These are phyloP conservation scores for Tipula unca DNA, from an alignment of 2,888 invertebrate genomes.

Conservation along the genomic window DNA sequence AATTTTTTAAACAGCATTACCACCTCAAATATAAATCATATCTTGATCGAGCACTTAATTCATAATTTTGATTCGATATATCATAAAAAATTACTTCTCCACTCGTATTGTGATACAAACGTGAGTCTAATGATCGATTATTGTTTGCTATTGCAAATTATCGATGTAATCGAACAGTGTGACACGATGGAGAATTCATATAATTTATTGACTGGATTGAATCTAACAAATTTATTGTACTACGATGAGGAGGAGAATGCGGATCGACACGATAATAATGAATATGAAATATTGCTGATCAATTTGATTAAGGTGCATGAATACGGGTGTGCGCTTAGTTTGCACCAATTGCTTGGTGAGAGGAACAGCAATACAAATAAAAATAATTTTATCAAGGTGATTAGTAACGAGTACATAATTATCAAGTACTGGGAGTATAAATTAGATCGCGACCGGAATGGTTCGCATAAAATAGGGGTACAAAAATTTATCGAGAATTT, in stretches of 20 bases:
- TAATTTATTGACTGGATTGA: background rate
- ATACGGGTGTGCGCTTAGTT: constrained; percentile 46
- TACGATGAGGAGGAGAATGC: background rate
- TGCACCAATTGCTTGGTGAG: constrained; percentile 43
- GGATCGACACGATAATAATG: constrained; percentile 31
- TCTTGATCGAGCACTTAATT: constrained; percentile 50
- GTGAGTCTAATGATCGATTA: constrained; percentile 45
- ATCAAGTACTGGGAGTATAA: constrained; percentile 50
- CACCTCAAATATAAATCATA: background rate
- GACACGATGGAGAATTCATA: constrained; percentile 26
- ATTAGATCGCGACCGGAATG: constrained; percentile 46
- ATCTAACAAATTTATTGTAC: background rate
- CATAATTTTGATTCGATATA: constrained; percentile 53
- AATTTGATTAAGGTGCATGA: constrained; percentile 41
- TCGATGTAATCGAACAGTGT: constrained; percentile 50
- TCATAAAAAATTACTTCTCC: constrained; percentile 55
- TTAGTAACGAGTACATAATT: background rate
- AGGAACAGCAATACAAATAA: constrained; percentile 44
- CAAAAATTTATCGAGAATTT: background rate
- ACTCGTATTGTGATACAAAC: constrained; percentile 48
- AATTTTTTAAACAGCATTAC: background rate
- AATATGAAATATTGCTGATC: constrained; percentile 44
- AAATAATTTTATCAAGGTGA: constrained; percentile 22
- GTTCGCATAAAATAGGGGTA: background rate
- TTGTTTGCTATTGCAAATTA: constrained; percentile 42